Base-by-base conservation (phyloP, 2,113 vertebrate species). In the Chaenogobius annularis region DNA sequence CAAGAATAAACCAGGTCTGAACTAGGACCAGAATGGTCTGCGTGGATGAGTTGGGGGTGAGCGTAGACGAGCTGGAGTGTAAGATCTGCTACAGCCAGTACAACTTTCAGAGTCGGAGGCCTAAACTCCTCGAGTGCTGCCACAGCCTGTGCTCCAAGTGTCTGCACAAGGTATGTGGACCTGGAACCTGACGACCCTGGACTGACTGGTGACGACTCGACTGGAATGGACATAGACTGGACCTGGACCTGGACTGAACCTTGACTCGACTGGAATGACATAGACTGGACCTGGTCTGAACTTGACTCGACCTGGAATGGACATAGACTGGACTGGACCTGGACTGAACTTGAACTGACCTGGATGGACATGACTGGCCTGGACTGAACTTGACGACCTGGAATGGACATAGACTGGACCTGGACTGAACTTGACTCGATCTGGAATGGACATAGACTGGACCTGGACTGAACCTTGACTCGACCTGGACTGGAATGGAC, bases 31-130 rank as follows among this genome's bases (percentile, higher is more conserved):
- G 13, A 1, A 13, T 35, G 15, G 58, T 26, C 17, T 4, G 58
- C 10, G 7, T 82, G 14, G 94, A 96, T 70, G 72, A 74, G 0
- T 91, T 90, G 43, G 58, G 35, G 26, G 26, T 61, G 6, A 90
- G 83, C 80, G 73, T 92, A 0, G 96, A 98, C 0, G 96, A 99
- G 76, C 91, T 98, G 0, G 97, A 99, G 92, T 98, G 97, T 84
- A 98, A 98, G 87, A 99, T 99, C 85, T 99, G 97, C 71, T 98
- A 98, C 84, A 96, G 93, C 15, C 87, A 91, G 0, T 99, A 96
- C 78, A 96, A 94, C 82, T 85, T 97, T 72, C 88, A 91, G 0
- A 92, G 94, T 78, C 93, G 95, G 43, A 94, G 96, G 71, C 97
- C 97, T 0, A 98, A 97, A 77, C 92, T 97, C 72, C 94, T 98